Conservation (phyloP, 2,888 invertebrate genomes). For the Nymphalis urticae region DNA sequence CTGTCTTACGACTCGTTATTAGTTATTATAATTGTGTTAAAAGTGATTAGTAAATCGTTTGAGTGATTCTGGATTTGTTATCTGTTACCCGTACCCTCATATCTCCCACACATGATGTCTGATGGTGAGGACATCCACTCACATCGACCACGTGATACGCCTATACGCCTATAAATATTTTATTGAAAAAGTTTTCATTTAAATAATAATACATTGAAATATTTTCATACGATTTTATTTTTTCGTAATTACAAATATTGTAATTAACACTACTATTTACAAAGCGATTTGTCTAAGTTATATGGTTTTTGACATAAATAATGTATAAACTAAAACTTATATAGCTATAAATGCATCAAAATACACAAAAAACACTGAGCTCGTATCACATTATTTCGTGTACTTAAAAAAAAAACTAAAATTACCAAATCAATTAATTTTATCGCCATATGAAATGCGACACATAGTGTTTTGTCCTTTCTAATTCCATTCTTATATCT, state of each 20-base stretch:
- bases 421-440: not conserved
- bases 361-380: constrained; percentile 65
- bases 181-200: too few relatives aligned
- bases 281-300: constrained; percentile 62
- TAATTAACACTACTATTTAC: constrained; percentile 76
- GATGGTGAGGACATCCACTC: too few relatives aligned
- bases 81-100: too few relatives aligned
- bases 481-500: constrained; percentile 44
- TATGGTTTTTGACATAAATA: constrained; percentile 72
- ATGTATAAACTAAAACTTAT: constrained; percentile 52
- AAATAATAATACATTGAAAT: constrained; percentile 7
- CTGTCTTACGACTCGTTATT: too few relatives aligned
- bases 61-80: too few relatives aligned
- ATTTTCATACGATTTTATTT: constrained; percentile 55
- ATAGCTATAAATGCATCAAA: constrained; percentile 71
- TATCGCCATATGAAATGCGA: constrained; percentile 22
- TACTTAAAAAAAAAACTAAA: constrained; percentile 52
- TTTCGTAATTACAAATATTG: constrained; percentile 74
- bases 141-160: too few relatives aligned
- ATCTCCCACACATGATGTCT: too few relatives aligned
- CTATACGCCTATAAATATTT: not conserved
- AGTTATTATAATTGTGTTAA: too few relatives aligned
- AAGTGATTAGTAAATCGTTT: too few relatives aligned
- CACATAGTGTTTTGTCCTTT: constrained; percentile 24
- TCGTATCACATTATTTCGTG: constrained; percentile 77